phyloP scores from a whole-genome alignment of 2,888 invertebrate species.

The Polymixis lichenea region DNA sequence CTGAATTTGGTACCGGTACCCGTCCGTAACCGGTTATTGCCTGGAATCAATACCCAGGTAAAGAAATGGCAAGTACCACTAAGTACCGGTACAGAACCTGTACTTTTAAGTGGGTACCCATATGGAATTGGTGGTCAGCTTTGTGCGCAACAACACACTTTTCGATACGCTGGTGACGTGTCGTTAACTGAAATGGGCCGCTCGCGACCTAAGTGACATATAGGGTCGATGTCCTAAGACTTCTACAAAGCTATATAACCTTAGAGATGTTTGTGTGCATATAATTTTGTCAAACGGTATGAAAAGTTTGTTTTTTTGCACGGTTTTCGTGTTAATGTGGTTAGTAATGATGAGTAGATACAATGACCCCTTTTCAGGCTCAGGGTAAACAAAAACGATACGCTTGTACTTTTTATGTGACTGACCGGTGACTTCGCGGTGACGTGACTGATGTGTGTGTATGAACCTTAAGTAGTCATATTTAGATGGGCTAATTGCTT shows the following conservation, averaged over 20 bases:
- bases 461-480: constrained; percentile 29
- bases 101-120: too few relatives aligned
- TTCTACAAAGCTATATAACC: neutral
- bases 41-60: too few relatives aligned
- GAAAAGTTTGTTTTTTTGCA: neutral
- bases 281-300: neutral
- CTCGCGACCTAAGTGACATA: neutral
- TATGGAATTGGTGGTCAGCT: neutral
- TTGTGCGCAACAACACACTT: neutral
- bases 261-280: neutral
- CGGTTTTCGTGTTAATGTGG: neutral
- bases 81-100: too few relatives aligned
- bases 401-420: neutral
- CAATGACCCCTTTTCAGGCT: neutral
- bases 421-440: neutral
- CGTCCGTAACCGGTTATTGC: too few relatives aligned
- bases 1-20: too few relatives aligned
- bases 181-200: neutral
- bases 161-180: neutral
- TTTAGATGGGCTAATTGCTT: constrained; percentile 53
- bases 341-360: neutral
- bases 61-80: too few relatives aligned
- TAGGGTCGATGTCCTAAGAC: neutral
- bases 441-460: constrained; percentile 2
- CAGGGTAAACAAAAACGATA: neutral